Percentiles rank a stretch among this genome's conserved stretches.
phyloP scores from a whole-genome alignment of 2,113 vertebrate species.

The Cottus gobio region DNA sequence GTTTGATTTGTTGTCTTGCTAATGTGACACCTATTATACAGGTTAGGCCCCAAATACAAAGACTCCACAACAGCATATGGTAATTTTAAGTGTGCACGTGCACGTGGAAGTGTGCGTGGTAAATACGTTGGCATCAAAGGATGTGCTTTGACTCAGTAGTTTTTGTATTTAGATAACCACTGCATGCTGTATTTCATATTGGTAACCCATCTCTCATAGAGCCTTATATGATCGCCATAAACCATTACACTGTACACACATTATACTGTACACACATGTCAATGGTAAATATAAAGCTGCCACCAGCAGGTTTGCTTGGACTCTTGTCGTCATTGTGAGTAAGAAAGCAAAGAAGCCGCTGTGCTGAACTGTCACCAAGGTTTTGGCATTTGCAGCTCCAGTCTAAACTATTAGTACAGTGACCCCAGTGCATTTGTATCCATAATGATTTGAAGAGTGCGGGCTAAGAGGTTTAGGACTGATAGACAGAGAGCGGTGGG shows the following conservation, averaged over 20 bases:
- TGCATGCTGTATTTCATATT: conserved; percentile 15
- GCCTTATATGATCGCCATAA: not conserved
- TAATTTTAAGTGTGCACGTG: conserved; percentile 74
- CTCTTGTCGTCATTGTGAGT: not conserved
- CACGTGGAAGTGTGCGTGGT: not conserved
- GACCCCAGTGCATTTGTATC: not conserved
- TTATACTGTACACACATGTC: no score
- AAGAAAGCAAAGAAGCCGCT: not conserved
- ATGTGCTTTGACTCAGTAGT: conserved; percentile 18
- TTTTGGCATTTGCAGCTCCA: not conserved
- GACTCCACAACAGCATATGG: conserved; percentile 91
- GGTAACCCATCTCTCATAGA: conserved; percentile 20
- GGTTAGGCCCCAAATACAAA: conserved; percentile 93
- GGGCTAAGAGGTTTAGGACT: conserved; percentile 7
- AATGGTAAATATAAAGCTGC: not conserved
- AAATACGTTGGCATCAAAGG: conserved; percentile 19
- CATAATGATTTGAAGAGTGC: conserved; percentile 2
- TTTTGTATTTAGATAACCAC: conserved; percentile 16
- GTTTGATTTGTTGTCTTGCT: conserved; percentile 99
- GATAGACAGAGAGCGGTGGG: conserved; percentile 18
- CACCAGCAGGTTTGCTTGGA: not conserved
- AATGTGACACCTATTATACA: conserved; percentile 99
- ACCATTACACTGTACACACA: not conserved
- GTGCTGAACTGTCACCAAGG: not conserved
- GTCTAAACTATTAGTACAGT: not conserved